phyloP scores from a whole-genome alignment of 2,888 invertebrate species.

The Caenorhabditis angaria region DNA sequence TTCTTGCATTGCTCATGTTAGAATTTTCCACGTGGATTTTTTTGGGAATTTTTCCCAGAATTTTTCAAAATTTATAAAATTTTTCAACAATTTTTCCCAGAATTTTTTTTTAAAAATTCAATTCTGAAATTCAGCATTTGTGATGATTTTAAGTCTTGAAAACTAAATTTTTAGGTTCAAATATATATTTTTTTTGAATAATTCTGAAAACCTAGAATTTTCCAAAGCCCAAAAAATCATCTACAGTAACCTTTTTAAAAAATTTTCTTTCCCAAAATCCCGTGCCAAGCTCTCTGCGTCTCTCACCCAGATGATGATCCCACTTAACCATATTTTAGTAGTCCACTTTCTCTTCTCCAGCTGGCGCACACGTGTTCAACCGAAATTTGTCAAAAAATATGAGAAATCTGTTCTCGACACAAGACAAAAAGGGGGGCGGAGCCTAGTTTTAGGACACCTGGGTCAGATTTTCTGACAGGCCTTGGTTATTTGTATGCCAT shows the following conservation, averaged over 20 bases:
- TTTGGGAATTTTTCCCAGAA: too few species aligned
- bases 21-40: too few species aligned
- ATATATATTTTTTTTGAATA: not conserved
- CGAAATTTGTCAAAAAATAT: not conserved
- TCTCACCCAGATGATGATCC: not conserved
- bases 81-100: conserved; percentile 5
- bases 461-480: too few species aligned
- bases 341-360: conserved; percentile 3
- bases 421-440: not conserved
- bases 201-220: too few species aligned
- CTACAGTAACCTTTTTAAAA: not conserved
- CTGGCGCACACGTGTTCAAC: not conserved
- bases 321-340: conserved; percentile 1
- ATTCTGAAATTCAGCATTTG: conserved; percentile 2
- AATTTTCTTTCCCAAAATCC: not conserved
- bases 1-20: too few species aligned
- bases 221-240: too few species aligned
- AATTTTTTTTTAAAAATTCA: not conserved
- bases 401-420: not conserved
- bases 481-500: too few species aligned
- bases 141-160: too few species aligned
- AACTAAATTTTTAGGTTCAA: not conserved
- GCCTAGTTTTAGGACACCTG: not conserved
- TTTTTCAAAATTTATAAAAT: too few species aligned
- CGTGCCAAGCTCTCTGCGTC: not conserved